Conservation (phyloP, 1,140 invertebrate species). For the Drusus annulatus region DNA sequence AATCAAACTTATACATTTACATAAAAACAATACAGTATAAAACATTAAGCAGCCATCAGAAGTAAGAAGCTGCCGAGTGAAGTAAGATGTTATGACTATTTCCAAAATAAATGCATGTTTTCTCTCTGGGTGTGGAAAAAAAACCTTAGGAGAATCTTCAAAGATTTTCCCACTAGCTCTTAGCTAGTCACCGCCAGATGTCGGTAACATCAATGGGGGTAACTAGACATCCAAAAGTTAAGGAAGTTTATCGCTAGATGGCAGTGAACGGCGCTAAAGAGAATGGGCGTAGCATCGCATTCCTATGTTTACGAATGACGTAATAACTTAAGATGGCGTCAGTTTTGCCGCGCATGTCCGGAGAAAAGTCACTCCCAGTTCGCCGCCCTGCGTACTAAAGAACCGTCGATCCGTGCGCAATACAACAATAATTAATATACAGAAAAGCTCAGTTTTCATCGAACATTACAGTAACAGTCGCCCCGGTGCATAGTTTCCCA, state of each 20-base stretch:
- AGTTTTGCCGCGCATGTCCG: conserved; percentile 38
- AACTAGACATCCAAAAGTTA: too few species aligned
- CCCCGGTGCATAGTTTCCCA: conserved; percentile 19
- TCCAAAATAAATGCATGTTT: too few species aligned
- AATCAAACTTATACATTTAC: too few species aligned
- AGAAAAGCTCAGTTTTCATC: conserved; percentile 1
- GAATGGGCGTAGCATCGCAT: conserved; percentile 53
- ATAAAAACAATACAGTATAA: too few species aligned
- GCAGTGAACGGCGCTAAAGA: neutral
- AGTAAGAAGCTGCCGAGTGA: too few species aligned
- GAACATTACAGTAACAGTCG: conserved; percentile 6
- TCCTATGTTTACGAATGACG: conserved; percentile 59
- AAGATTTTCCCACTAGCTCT: too few species aligned
- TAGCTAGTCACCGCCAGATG: too few species aligned
- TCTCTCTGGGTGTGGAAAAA: too few species aligned
- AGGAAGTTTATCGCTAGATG: conserved; percentile 26
- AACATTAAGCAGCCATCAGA: too few species aligned
- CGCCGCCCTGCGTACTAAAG: conserved; percentile 29
- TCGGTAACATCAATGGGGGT: too few species aligned
- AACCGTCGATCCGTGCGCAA: conserved; percentile 39
- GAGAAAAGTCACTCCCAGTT: conserved; percentile 26
- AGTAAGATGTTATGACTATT: too few species aligned
- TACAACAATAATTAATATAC: conserved; percentile 8
- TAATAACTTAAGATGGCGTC: conserved; percentile 48
- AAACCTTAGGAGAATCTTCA: too few species aligned